Evolutionary conservation across 2,797 vertebrate species (phyloP).

Genomic region (Macrochelys suwanniensis): DNA sequence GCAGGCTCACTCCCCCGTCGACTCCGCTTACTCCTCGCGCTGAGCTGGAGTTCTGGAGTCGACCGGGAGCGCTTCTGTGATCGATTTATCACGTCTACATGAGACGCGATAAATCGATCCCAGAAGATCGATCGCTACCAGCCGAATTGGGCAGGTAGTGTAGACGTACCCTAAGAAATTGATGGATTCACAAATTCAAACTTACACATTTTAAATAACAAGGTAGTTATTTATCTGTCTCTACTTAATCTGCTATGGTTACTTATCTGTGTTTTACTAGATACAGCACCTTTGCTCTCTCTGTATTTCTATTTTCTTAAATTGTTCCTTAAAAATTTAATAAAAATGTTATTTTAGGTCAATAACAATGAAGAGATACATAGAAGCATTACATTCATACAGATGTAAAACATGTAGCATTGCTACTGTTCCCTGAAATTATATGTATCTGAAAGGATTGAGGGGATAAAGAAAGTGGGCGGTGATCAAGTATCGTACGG

Average conservation of each 20-base stretch:
- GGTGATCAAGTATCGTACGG: accelerated
- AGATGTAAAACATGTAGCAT: background rate
- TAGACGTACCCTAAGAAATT: background rate
- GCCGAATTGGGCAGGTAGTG: no score
- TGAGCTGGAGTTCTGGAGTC: no score
- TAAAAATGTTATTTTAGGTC: background rate
- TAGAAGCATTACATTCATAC: background rate
- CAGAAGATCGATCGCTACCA: no score
- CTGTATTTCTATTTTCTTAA: background rate
- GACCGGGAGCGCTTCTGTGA: no score
- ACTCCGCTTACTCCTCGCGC: no score
- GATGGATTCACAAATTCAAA: background rate
- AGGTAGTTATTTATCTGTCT: accelerated
- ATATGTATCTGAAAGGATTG: background rate
- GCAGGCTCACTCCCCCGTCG: no score
- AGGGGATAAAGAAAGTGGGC: background rate
- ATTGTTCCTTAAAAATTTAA: background rate
- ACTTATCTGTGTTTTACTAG: background rate
- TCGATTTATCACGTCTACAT: no score
- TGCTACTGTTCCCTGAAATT: background rate
- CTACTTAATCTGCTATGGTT: background rate
- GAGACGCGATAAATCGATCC: no score
- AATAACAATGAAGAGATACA: background rate
- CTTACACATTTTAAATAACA: accelerated
- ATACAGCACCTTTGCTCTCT: background rate